Percentiles rank a stretch among this genome's conserved stretches.
Conservation (phyloP, 2,888 invertebrate species). For the Aplocera efformata region DNA sequence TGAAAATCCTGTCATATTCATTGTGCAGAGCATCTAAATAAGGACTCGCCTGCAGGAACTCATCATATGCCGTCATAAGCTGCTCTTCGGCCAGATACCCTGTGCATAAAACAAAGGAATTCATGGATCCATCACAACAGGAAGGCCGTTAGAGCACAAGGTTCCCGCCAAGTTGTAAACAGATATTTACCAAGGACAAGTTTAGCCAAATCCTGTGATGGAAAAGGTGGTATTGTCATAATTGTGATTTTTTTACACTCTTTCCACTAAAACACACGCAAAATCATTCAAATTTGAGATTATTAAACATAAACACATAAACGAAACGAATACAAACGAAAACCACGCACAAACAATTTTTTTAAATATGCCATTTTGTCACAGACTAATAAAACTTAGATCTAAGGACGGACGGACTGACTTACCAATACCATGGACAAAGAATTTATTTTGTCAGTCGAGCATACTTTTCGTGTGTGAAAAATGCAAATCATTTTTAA, state of each 20-base stretch:
- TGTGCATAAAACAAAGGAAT: constrained; percentile 37
- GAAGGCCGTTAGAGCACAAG: constrained; percentile 29
- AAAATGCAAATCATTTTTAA: too few relatives aligned
- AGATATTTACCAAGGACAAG: constrained; percentile 64
- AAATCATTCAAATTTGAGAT: constrained; percentile 12
- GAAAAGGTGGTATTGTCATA: constrained; percentile 68
- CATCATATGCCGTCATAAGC: constrained; percentile 74
- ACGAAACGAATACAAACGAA: constrained; percentile 9
- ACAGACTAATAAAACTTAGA: too few relatives aligned
- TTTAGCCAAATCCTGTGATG: constrained; percentile 70
- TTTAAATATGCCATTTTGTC: too few relatives aligned
- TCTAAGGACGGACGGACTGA: too few relatives aligned
- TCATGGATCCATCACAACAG: constrained; percentile 9
- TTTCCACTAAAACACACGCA: not conserved
- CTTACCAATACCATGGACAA: too few relatives aligned
- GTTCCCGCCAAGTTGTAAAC: constrained; percentile 65
- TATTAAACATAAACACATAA: constrained; percentile 1
- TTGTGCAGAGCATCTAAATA: constrained; percentile 68
- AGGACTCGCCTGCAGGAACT: constrained; percentile 70
- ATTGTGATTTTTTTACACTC: constrained; percentile 13
- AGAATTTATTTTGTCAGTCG: too few relatives aligned
- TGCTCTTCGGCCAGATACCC: constrained; percentile 75
- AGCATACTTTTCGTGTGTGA: too few relatives aligned
- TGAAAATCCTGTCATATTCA: constrained; percentile 73
- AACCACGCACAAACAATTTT: constrained; percentile 18